These are phyloP conservation scores for Scalopus aquaticus DNA, from an alignment of 2,113 vertebrate genomes.

Conservation along the genomic window DNA sequence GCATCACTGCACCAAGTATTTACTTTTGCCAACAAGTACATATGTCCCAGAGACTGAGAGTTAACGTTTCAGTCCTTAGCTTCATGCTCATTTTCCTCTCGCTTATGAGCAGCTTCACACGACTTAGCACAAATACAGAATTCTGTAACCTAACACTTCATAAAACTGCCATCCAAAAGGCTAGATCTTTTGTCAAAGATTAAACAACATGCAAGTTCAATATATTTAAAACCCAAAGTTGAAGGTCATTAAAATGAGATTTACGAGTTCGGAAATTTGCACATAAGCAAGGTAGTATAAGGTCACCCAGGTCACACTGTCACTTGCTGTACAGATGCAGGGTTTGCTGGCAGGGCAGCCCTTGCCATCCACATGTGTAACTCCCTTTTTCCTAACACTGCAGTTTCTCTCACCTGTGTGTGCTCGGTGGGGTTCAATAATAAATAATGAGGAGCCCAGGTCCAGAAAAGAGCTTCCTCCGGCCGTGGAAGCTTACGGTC, in stretches of 20 bases:
- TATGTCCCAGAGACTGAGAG: neutral
- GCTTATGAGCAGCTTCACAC: neutral
- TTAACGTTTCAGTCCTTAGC: neutral
- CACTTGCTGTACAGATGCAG: constrained; percentile 17
- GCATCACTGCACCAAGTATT: neutral
- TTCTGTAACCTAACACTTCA: neutral
- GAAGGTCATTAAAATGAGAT: constrained; percentile 9
- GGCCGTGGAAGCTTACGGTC: constrained; percentile 70
- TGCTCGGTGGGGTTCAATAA: constrained; percentile 66
- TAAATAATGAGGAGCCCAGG: constrained; percentile 65
- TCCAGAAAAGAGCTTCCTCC: constrained; percentile 34
- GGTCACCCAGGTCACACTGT: neutral
- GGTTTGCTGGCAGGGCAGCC: constrained; percentile 62
- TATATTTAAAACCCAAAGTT: neutral
- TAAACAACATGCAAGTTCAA: neutral
- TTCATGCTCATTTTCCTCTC: neutral
- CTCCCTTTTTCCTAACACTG: constrained; percentile 47
- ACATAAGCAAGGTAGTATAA: neutral
- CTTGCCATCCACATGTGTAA: constrained; percentile 40
- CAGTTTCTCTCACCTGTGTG: constrained; percentile 71
- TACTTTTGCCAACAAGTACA: neutral
- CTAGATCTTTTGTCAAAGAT: constrained; percentile 38
- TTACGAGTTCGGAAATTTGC: constrained; percentile 26
- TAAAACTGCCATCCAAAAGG: neutral
- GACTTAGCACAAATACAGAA: neutral